A percentile compares a stretch with the other conserved stretches of the same genome.
Conservation (phyloP, 2,797 vertebrate genomes). For the Parauchenoglanis ngamensis region DNA sequence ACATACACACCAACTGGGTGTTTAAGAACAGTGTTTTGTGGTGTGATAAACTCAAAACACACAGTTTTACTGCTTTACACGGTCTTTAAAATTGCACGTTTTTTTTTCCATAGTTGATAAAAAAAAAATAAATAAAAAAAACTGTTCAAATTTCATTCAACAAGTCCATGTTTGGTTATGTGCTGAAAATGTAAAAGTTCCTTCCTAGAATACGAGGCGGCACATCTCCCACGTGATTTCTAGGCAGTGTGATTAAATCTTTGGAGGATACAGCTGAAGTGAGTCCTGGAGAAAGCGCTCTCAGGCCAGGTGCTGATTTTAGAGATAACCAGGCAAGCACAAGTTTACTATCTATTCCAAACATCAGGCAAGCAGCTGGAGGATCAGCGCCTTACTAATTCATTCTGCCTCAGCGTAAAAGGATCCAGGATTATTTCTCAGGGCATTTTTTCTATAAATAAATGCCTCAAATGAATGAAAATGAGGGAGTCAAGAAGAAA, state of each 20-base stretch:
- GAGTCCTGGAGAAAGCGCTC: neutral
- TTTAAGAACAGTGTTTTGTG: too few relatives aligned
- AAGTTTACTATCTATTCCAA: slow-evolving; percentile 27
- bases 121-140: too few relatives aligned
- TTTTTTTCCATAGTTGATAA: neutral
- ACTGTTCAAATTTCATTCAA: neutral
- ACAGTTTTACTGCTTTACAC: too few relatives aligned
- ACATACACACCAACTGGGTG: too few relatives aligned
- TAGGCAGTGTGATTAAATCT: neutral
- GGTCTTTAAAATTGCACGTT: neutral
- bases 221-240: slow-evolving; percentile 14
- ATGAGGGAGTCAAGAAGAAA: neutral
- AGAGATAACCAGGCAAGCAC: slow-evolving; percentile 18
- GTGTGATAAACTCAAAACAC: too few relatives aligned
- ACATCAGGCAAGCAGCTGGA: slow-evolving; percentile 37
- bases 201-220: neutral
- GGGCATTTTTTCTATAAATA: slow-evolving; percentile 48
- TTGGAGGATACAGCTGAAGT: neutral
- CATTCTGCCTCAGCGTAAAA: slow-evolving; percentile 38
- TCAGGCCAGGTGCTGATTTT: neutral
- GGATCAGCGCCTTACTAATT: slow-evolving; percentile 44
- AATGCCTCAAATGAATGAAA: slow-evolving; percentile 37
- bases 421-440: slow-evolving; percentile 44
- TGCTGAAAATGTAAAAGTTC: neutral
- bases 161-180: neutral